Evolutionary conservation across 2,113 vertebrate species (phyloP).

Genomic region (Orcinus orca): DNA sequence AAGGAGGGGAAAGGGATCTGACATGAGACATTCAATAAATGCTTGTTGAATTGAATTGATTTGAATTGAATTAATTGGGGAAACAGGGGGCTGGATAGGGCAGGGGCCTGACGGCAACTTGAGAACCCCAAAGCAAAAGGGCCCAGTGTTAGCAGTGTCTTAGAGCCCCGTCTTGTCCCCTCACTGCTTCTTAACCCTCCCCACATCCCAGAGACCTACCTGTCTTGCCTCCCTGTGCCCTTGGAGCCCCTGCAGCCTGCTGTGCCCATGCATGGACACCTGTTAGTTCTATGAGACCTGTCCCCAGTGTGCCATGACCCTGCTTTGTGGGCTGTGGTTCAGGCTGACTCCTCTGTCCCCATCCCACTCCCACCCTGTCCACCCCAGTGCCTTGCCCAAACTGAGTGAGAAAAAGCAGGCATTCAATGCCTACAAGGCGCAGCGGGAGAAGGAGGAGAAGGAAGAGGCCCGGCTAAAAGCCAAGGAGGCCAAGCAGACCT

Average conservation of each 20-base stretch:
- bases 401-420: conserved; percentile 84
- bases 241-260: neutral
- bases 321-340: neutral
- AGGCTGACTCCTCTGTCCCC: neutral
- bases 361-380: neutral
- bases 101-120: neutral
- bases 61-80: conserved; percentile 42
- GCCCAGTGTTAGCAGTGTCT: neutral
- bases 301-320: neutral
- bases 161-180: neutral
- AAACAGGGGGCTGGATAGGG: neutral
- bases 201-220: neutral
- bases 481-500: conserved; percentile 83
- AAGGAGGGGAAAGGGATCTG: neutral
- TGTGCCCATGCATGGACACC: neutral
- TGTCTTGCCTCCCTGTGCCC: neutral
- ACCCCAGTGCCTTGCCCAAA: conserved; percentile 81
- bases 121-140: neutral
- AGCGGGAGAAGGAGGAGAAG: conserved; percentile 84
- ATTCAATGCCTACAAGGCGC: conserved; percentile 84
- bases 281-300: neutral
- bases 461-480: conserved; percentile 82
- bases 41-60: conserved; percentile 41
- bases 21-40: conserved; percentile 14
- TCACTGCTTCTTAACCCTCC: neutral